Conservation (phyloP, 2,888 invertebrate species). For the Abscondita cerata region DNA sequence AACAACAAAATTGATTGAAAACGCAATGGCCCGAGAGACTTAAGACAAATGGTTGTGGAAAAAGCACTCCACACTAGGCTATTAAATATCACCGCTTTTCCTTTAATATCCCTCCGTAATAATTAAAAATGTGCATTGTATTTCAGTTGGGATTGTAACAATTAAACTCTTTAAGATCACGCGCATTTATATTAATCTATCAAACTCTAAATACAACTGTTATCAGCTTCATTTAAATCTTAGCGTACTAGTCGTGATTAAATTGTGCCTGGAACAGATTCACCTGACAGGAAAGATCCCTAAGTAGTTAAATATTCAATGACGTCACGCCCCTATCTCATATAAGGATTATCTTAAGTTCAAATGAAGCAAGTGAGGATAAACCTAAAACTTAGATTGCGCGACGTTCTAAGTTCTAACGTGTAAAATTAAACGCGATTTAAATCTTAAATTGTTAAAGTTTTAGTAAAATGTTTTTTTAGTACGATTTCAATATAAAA, state of each 20-base stretch:
- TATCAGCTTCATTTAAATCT: too few species aligned
- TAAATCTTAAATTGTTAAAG: constrained; percentile 21
- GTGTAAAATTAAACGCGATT: constrained; percentile 32
- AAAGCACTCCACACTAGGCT: constrained; percentile 40
- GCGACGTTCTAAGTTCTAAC: constrained; percentile 23
- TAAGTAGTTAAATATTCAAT: constrained; percentile 29
- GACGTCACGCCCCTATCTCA: constrained; percentile 29
- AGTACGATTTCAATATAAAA: constrained; percentile 35
- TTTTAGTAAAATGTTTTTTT: constrained; percentile 21
- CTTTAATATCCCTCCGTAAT: constrained; percentile 5
- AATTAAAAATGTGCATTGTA: background rate
- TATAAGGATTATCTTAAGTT: constrained; percentile 33
- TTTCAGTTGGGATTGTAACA: too few species aligned
- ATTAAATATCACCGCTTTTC: constrained; percentile 44
- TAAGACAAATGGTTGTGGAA: constrained; percentile 50
- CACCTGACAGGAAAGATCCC: constrained; percentile 15
- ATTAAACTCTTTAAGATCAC: too few species aligned
- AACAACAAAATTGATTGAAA: constrained; percentile 53
- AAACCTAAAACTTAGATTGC: constrained; percentile 35
- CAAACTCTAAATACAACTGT: too few species aligned
- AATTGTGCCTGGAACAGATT: constrained; percentile 21
- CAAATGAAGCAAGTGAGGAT: constrained; percentile 32
- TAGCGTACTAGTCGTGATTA: constrained; percentile 17
- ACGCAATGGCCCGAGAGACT: constrained; percentile 52
- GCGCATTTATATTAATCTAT: too few species aligned